Base-by-base conservation (phyloP, 2,888 invertebrate genomes). In the Chrysotoxum bicinctum region DNA sequence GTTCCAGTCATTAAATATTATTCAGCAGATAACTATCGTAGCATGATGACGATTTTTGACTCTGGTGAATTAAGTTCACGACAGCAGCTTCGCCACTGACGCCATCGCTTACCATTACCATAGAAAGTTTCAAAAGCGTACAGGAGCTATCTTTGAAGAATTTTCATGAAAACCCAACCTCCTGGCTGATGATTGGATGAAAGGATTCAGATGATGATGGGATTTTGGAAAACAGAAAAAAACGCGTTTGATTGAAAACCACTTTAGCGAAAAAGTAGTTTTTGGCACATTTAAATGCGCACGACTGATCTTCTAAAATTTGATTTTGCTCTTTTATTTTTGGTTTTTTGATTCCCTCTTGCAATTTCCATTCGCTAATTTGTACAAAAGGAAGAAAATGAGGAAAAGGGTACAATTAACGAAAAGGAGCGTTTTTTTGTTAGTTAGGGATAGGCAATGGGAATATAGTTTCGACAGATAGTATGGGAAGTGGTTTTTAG, bases 1-100 rank as follows among this genome's bases (percentile, higher is more conserved):
- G 60, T 77, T 77, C 78, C 56, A 78, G 86, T 86, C 77, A 74
- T 86, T 86, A 86, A 86, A 86, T 82, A 82, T 86, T 86, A 86
- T 86, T 86, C 86, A 82, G 77, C 80, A 77, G 82, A 86, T 82
- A 86, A 82, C 78, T 82, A 82, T 86, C 74, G 86, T 86, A 74
- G 70, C 86, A 60, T 86, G 82, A 86, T 77, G 81, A 35, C 35
- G 35, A 26, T 85, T 76, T 81, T 77, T 85, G 75, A 80, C 79
- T 84, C 40, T 56, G 50, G 68, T 80, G 72, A 35, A 35, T 35
- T 35, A 35, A 35, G 35, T 12, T 35, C 35, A 35, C 35, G 35
- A 12, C 35, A 35, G 35, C 12, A 35, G 35, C 10, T 2, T 35
- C 4, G 3, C 35, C 35, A 35, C 35, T 7, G 5, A 2, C 26